phyloP scores from a whole-genome alignment of 2,113 vertebrate species.

The Alouatta palliata region DNA sequence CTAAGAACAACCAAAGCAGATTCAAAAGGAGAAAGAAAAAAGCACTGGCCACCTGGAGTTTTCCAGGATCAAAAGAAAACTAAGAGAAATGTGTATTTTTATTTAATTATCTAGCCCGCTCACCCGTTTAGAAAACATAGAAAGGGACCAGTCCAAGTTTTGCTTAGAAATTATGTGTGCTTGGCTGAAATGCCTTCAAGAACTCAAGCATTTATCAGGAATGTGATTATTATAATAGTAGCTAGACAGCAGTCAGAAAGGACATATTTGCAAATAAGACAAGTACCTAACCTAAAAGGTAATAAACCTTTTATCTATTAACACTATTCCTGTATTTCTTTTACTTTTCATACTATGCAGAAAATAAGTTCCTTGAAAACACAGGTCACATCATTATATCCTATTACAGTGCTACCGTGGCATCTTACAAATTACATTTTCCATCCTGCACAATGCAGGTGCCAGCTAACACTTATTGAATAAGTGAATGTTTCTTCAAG shows the following conservation, averaged over 20 bases:
- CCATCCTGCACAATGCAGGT: neutral
- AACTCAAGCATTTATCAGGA: neutral
- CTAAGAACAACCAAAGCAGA: neutral
- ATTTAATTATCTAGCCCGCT: neutral
- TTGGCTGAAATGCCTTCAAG: conserved; percentile 24
- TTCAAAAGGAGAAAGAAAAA: neutral
- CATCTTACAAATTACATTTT: neutral
- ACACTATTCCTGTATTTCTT: neutral
- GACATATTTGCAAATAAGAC: neutral
- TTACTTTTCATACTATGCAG: neutral
- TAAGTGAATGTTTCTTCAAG: neutral
- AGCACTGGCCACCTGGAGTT: neutral
- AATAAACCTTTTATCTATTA: neutral
- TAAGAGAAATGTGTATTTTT: neutral
- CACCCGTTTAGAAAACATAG: neutral
- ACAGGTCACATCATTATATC: neutral
- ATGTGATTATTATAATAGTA: neutral
- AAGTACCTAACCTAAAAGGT: neutral
- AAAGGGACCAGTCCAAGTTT: neutral
- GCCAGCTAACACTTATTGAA: neutral
- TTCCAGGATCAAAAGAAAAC: neutral
- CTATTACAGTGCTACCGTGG: neutral
- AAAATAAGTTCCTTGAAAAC: neutral
- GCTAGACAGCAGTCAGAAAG: neutral
- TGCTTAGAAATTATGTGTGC: neutral